Base-by-base conservation (phyloP, 1,140 invertebrate species). In the Drosophila arizonae region DNA sequence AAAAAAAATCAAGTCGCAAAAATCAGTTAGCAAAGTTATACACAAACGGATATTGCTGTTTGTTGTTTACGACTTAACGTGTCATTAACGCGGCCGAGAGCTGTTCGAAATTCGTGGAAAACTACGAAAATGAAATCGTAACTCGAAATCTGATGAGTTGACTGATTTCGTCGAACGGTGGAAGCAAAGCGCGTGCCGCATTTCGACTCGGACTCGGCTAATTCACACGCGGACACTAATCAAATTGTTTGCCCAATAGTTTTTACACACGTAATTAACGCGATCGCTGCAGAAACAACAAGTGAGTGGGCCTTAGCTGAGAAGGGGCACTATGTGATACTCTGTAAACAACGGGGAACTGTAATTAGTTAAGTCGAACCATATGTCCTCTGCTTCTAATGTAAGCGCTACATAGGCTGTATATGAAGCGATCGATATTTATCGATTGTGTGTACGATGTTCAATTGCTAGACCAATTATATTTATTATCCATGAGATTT, bases 231-330 rank as follows among this genome's bases (percentile, higher is more conserved):
- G 68, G 58, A 46, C 66, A 66, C 82, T 87, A 87, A 87, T 88
- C 79, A 77, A 82, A 69, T 88, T 82, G 84, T 87, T 86, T 86
- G 82, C 62, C 75, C 82, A 87, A 86, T 86, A 68, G 82, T 87
- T 87, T 79, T 68, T 73, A 48, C 75, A 75, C 75, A 78, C 79
- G 72, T 79, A 73, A 86, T 86, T 87, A 82, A 81, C 81, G 82
- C 54, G 56, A 72, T 65, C 41, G 39, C 60, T 52, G 45, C 24
- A 43, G 61, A n/a, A 58, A 70, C 43, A 66, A 57, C 41, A 72
- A 60, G 55, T 51, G 50, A 30, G 13, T 8, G 17, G 21, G 46
- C 21, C 1, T 1, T n/a, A 52, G 6, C 3, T 3, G n/a, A 9
- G 8, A 1, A 15, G 3, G 15, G n/a, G 28, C 26, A 54, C n/a